Conservation (phyloP, 2,888 invertebrate genomes). For the Clivina fossor region DNA sequence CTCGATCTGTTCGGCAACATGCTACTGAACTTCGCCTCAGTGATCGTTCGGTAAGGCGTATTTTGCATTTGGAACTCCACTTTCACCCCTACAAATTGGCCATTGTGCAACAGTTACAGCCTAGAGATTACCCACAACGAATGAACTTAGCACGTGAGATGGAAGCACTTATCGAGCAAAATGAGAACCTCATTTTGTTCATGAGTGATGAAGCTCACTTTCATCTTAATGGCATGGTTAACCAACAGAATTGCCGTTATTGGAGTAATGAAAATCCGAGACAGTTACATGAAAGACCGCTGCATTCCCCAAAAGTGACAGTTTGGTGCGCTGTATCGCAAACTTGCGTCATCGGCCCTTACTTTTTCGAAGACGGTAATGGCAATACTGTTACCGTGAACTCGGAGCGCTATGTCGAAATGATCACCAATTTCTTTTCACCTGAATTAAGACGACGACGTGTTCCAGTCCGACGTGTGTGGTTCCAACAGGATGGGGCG, state of each 20-base stretch:
- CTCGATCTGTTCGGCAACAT: conserved; percentile 26
- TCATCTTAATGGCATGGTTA: conserved; percentile 18
- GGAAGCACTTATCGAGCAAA: conserved; percentile 28
- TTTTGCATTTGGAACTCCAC: conserved; percentile 43
- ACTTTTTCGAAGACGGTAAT: conserved; percentile 17
- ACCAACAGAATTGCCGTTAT: conserved; percentile 18
- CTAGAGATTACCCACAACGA: conserved; percentile 16
- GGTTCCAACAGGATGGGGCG: conserved; percentile 37
- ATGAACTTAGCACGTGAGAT: conserved; percentile 21
- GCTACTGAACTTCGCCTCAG: conserved; percentile 10
- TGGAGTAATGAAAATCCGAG: not conserved
- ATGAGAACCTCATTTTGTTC: conserved; percentile 27
- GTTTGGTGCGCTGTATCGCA: conserved; percentile 14
- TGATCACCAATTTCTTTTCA: conserved; percentile 12
- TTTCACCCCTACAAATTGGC: conserved; percentile 25
- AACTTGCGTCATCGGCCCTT: conserved; percentile 35
- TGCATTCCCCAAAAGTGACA: conserved; percentile 5
- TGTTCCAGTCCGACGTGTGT: conserved; percentile 38
- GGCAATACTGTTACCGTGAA: conserved; percentile 14
- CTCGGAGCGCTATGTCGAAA: conserved; percentile 21
- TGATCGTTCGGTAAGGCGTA: conserved; percentile 40
- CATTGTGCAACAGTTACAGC: conserved; percentile 24
- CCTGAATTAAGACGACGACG: conserved; percentile 13
- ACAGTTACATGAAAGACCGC: not conserved
- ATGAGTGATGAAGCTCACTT: conserved; percentile 14